Evolutionary conservation across 2,797 vertebrate genomes (phyloP).

Genomic region (Philypnodon macrostomus): DNA sequence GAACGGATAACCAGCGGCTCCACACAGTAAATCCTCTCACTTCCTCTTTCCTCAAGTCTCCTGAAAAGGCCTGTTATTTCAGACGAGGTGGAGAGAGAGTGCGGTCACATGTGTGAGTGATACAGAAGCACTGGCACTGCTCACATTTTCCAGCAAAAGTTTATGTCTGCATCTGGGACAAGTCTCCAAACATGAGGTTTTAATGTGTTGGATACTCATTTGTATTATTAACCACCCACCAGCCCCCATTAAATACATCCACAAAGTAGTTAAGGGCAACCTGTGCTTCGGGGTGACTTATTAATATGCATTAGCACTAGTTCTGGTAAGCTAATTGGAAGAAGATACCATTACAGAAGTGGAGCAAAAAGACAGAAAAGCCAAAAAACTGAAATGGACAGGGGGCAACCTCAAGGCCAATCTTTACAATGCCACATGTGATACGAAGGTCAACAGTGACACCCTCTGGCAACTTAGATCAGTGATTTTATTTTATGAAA

Average conservation of each 20-base stretch:
- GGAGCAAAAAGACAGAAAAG: conserved; percentile 27
- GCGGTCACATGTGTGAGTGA: conserved; percentile 32
- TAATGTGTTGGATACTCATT: conserved; percentile 13
- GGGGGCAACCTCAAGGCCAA: not conserved
- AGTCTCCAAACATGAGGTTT: conserved; percentile 13
- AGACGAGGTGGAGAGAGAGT: conserved; percentile 8
- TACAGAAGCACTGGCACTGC: conserved; percentile 13
- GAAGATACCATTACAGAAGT: conserved; percentile 47
- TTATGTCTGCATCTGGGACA: conserved; percentile 29
- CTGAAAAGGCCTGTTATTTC: conserved; percentile 35
- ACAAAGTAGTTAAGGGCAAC: conserved; percentile 30
- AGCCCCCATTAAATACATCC: conserved; percentile 20
- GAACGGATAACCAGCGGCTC: conserved; percentile 26
- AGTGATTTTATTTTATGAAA: conserved; percentile 1
- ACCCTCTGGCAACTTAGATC: conserved; percentile 45
- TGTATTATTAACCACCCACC: conserved; percentile 21
- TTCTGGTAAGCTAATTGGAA: conserved; percentile 50
- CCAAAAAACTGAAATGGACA: conserved; percentile 13
- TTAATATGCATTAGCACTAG: conserved; percentile 29
- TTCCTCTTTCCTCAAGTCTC: conserved; percentile 40
- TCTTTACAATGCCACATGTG: not conserved
- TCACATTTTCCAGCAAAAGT: conserved; percentile 19
- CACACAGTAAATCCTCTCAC: conserved; percentile 49
- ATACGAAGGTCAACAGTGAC: conserved; percentile 57
- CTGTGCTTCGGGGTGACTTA: conserved; percentile 52